phyloP scores from a whole-genome alignment of 2,888 invertebrate species.

The Venusia cambrica region DNA sequence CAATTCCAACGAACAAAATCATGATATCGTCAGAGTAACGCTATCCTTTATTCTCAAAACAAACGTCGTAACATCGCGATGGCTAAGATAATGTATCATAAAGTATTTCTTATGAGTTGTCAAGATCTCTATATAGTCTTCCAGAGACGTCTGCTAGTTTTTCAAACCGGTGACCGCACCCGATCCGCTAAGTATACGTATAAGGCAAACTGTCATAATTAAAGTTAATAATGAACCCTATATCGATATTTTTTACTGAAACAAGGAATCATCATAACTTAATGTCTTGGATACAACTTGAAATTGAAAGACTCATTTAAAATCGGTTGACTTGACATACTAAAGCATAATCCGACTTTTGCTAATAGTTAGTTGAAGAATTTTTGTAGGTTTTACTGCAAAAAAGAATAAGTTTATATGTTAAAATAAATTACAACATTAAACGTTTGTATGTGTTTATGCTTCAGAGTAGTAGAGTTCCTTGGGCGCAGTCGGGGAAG shows the following conservation, averaged over 20 bases:
- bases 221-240: constrained; percentile 71
- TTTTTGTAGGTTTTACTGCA: too few species aligned
- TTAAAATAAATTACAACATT: too few species aligned
- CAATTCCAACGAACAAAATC: background rate
- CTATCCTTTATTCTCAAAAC: constrained; percentile 40
- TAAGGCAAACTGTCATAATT: constrained; percentile 79
- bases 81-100: constrained; percentile 55
- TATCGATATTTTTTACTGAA: constrained; percentile 61
- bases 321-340: too few species aligned
- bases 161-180: constrained; percentile 52
- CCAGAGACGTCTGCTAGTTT: constrained; percentile 53
- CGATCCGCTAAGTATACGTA: constrained; percentile 66
- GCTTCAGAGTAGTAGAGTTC: too few species aligned
- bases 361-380: too few species aligned
- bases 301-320: too few species aligned
- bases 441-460: too few species aligned
- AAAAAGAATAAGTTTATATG: too few species aligned
- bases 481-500: too few species aligned
- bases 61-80: constrained; percentile 44
- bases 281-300: too few species aligned
- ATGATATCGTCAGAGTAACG: constrained; percentile 11
- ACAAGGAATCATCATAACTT: constrained; percentile 69
- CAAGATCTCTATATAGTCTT: constrained; percentile 61
- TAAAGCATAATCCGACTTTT: too few species aligned
- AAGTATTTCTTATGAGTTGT: constrained; percentile 53